These are phyloP conservation scores for Pycnomerus fuliginosus DNA, from an alignment of 2,888 invertebrate species.

Conservation along the genomic window DNA sequence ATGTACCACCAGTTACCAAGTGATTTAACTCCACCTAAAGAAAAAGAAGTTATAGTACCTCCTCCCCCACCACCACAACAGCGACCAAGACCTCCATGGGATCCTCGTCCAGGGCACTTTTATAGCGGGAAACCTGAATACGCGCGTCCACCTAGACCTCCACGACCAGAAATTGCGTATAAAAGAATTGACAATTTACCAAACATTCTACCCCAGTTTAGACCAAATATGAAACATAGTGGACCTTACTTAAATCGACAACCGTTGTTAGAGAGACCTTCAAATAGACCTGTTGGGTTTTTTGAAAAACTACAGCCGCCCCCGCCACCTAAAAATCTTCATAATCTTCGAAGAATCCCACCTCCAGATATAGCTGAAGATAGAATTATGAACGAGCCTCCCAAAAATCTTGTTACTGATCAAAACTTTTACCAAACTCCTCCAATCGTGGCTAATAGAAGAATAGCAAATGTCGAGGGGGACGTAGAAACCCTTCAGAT, in stretches of 20 bases:
- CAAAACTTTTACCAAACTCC: conserved; percentile 46
- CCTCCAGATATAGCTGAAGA: conserved; percentile 41
- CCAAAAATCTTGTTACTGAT: conserved; percentile 29
- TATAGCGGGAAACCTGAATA: conserved; percentile 51
- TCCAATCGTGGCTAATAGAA: conserved; percentile 53
- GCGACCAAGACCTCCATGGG: conserved; percentile 54
- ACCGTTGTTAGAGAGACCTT: conserved; percentile 51
- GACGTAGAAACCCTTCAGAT: conserved; percentile 67
- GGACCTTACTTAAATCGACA: conserved; percentile 42
- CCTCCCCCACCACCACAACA: conserved; percentile 35
- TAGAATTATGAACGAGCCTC: conserved; percentile 37
- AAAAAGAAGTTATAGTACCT: conserved; percentile 33
- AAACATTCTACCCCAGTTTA: conserved; percentile 71
- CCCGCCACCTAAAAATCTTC: conserved; percentile 48
- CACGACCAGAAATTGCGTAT: conserved; percentile 44
- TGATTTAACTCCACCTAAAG: conserved; percentile 54
- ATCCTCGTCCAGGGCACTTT: conserved; percentile 53
- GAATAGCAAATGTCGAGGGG: conserved; percentile 53
- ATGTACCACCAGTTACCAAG: conserved; percentile 53
- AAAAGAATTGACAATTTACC: conserved; percentile 56
- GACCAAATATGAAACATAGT: conserved; percentile 63
- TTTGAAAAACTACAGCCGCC: conserved; percentile 53
- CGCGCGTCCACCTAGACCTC: conserved; percentile 47
- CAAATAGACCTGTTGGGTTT: conserved; percentile 50
- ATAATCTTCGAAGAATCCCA: conserved; percentile 56